Evolutionary conservation across 2,888 invertebrate genomes (phyloP), one percentile per base, ranked within the genome.

Genomic region (Drosophila imparisetae): DNA sequence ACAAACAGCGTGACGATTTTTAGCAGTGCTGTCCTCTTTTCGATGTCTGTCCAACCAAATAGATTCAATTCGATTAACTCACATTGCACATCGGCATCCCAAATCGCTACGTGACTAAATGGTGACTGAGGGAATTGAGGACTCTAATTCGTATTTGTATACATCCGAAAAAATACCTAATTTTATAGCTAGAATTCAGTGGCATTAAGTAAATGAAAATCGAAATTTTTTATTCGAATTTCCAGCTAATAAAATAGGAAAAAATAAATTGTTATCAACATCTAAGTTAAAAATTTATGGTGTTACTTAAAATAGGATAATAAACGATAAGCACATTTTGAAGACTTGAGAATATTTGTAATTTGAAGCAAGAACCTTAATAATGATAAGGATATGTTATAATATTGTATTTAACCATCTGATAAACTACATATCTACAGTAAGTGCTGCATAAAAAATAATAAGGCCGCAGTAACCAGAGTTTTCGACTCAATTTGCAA

Each of bases 21-120:
- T 36, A 36, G n/a, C 62, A 45, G 6, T 53, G 29, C 40, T 38
- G 48, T 29, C 38, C 27, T 36, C 24, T 30, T 21, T 34, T 4
- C 36, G 2, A 7, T 18, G 21, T 48, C 59, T 29, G 11, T 21
- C 48, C 49, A 74, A 61, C 64, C 83, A 68, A 81, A 80, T 79
- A 82, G 80, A 84, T 83, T 86, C 75, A 75, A 85, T 86, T 86
- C 83, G 86, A 85, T 85, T 84, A 86, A 80, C 84, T 74, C 69
- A 64, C 84, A 75, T 82, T 79, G 79, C 75, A 77, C 72, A 68
- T 54, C 32, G 42, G 38, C 68, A 68, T 59, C 64, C 52, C 55
- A 52, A 63, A 49, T 40, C 66, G 79, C 64, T 72, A 86, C 86
- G 84, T 84, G 84, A 78, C 83, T 45, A 63, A 78, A 59, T 62